Evolutionary conservation across 2,888 invertebrate species (phyloP).

Genomic region (Luffia ferchaultella): DNA sequence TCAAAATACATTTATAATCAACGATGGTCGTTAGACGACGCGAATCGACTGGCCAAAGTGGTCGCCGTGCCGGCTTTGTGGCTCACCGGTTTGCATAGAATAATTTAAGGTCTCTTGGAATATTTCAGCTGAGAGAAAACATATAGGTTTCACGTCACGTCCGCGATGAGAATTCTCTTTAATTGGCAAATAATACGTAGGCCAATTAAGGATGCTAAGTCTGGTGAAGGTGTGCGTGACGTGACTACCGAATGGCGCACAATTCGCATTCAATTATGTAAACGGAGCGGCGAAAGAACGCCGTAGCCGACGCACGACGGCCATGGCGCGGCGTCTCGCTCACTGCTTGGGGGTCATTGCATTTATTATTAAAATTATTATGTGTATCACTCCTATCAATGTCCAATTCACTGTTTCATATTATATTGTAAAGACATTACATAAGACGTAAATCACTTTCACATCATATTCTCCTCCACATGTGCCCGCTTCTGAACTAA

Average conservation of each 20-base stretch:
- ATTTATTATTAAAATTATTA: no score
- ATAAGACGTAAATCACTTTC: no score
- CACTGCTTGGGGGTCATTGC: no score
- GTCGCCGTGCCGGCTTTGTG: constrained; percentile 17
- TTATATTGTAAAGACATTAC: no score
- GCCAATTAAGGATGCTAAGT: constrained; percentile 66
- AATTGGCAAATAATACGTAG: constrained; percentile 68
- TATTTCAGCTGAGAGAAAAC: constrained; percentile 26
- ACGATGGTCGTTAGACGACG: constrained; percentile 13
- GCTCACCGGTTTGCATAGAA: constrained; percentile 35
- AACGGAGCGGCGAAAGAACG: constrained; percentile 53
- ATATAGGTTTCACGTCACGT: constrained; percentile 61
- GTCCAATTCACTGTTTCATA: no score
- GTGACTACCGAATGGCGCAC: constrained; percentile 34
- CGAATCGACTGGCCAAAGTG: constrained; percentile 16
- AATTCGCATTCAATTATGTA: constrained; percentile 60
- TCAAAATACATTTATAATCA: no score
- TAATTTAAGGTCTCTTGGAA: constrained; percentile 31
- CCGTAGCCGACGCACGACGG: constrained; percentile 20
- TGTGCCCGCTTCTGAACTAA: no score
- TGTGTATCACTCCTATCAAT: no score
- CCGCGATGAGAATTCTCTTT: constrained; percentile 63
- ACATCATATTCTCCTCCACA: no score
- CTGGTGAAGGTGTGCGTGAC: constrained; percentile 59
- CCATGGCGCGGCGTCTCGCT: constrained; percentile 24